Evolutionary conservation across 2,888 invertebrate genomes (phyloP).

Genomic region (Agriopis aurantiaria): DNA sequence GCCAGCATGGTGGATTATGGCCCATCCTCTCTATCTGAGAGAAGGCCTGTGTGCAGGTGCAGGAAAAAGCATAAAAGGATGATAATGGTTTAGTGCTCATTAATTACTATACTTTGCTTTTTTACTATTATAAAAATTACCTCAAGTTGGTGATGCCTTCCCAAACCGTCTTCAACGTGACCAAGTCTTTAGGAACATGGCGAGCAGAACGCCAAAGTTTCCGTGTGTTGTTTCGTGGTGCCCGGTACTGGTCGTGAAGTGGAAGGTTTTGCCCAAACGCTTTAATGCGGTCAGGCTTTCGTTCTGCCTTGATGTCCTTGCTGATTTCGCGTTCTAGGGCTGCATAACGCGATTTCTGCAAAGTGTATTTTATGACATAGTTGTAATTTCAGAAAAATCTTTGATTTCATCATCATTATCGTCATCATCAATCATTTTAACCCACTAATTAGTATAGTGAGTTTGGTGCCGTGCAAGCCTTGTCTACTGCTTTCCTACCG

Average conservation of each 20-base stretch:
- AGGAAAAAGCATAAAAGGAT: no score
- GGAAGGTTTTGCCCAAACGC: slow-evolving; percentile 85
- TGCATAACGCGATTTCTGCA: slow-evolving; percentile 66
- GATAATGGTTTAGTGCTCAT: neutral
- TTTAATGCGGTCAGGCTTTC: slow-evolving; percentile 57
- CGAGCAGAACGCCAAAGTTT: slow-evolving; percentile 86
- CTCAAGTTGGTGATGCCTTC: slow-evolving; percentile 88
- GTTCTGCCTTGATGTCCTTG: slow-evolving; percentile 81
- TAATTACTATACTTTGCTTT: neutral
- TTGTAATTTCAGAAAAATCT: neutral
- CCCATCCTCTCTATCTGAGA: no score
- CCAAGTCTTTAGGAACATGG: slow-evolving; percentile 85
- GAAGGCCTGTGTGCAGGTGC: no score
- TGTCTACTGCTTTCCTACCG: no score
- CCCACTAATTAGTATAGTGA: no score
- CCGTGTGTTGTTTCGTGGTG: slow-evolving; percentile 81
- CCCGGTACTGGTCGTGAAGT: slow-evolving; percentile 71
- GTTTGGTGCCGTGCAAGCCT: no score
- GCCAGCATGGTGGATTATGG: no score
- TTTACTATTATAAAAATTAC: slow-evolving; percentile 54
- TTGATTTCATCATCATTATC: no score
- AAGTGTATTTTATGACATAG: slow-evolving; percentile 1
- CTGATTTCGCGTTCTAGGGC: slow-evolving; percentile 75
- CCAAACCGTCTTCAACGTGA: slow-evolving; percentile 88
- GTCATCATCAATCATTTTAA: no score